phyloP scores from a whole-genome alignment of 1,140 invertebrate genomes.

The Neuroterus valhalla region DNA sequence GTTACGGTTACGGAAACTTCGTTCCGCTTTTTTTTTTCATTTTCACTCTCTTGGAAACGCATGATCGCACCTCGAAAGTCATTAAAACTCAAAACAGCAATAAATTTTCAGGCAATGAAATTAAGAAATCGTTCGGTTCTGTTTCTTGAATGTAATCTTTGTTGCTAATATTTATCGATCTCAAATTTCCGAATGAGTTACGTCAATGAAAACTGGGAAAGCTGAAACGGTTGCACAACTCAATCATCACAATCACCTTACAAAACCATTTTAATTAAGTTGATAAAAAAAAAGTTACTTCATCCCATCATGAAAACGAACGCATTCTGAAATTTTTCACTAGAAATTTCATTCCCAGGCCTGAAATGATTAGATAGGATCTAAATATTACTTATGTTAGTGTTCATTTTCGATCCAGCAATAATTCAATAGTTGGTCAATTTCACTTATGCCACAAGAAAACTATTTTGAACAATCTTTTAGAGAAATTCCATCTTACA shows the following conservation, averaged over 20 bases:
- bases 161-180: background rate
- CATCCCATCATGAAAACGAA: constrained; percentile 45
- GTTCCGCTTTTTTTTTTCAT: constrained; percentile 31
- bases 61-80: constrained; percentile 13
- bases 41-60: constrained; percentile 35
- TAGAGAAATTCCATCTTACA: no score
- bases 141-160: constrained; percentile 18
- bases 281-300: constrained; percentile 44
- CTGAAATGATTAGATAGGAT: no score
- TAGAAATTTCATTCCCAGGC: no score
- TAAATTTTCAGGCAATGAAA: background rate
- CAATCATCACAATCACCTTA: background rate
- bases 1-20: background rate
- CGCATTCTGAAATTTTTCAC: background rate
- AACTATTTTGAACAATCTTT: no score
- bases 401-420: no score
- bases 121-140: constrained; percentile 26
- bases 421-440: no score
- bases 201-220: constrained; percentile 25
- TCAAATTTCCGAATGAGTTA: constrained; percentile 19
- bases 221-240: constrained; percentile 20
- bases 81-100: background rate
- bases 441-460: no score
- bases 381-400: no score
- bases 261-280: constrained; percentile 38